Evolutionary conservation across 2,113 vertebrate genomes (phyloP).

Genomic region (Machaerirhynchus nigripectus): DNA sequence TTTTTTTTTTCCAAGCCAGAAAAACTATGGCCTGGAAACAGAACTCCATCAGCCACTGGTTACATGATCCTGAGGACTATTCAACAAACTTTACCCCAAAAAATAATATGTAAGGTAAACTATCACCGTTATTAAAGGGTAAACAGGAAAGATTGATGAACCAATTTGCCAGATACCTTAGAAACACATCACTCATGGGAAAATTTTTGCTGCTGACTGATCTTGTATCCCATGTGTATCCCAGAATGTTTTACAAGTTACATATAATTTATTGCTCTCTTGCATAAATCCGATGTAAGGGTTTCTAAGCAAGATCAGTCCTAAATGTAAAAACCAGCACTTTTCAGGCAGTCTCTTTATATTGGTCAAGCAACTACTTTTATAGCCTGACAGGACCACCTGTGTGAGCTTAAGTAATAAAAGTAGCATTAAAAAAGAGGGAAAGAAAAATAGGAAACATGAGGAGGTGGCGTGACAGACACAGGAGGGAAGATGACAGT

Average conservation of each 20-base stretch:
- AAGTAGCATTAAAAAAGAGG: neutral
- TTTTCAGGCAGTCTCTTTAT: neutral
- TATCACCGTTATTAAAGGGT: neutral
- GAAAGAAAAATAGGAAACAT: neutral
- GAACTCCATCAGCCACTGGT: neutral
- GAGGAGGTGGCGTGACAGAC: accelerated
- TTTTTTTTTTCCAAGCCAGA: neutral
- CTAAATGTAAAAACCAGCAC: constrained; percentile 1
- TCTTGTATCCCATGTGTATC: neutral
- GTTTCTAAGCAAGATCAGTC: constrained; percentile 5
- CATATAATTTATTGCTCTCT: constrained; percentile 20
- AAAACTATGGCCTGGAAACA: neutral
- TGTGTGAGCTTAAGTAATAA: constrained; percentile 1
- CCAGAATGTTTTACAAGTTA: constrained; percentile 46
- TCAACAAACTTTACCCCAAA: neutral
- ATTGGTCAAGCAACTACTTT: neutral
- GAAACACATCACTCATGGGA: neutral
- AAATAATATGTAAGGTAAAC: constrained; percentile 29
- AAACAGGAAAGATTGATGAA: constrained; percentile 40
- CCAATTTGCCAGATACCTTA: constrained; percentile 9
- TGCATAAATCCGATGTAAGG: neutral
- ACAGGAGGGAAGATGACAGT: neutral
- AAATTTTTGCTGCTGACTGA: neutral
- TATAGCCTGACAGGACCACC: constrained; percentile 17
- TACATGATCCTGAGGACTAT: neutral